These are phyloP conservation scores for Lytechinus pictus DNA, from an alignment of 35 echinoderm and acorn worm genomes.

Conservation along the genomic window DNA sequence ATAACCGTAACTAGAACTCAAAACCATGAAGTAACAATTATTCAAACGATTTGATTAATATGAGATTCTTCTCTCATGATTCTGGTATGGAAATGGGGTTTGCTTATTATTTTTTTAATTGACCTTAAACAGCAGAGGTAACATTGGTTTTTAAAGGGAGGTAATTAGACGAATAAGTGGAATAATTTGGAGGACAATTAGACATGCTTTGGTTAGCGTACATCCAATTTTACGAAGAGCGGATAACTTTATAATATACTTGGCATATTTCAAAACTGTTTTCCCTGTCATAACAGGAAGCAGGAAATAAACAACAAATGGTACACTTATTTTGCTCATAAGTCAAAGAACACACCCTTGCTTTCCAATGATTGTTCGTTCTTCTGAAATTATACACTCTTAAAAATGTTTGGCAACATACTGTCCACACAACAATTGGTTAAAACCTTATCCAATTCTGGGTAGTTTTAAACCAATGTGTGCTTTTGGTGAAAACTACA, in stretches of 20 bases:
- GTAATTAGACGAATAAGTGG: not conserved
- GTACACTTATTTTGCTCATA: not conserved
- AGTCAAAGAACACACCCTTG: not conserved
- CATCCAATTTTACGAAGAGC: not conserved
- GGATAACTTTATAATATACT: not conserved
- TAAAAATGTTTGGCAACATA: too few species aligned
- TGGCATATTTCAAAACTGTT: not conserved
- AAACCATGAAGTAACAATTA: constrained; percentile 9
- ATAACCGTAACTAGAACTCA: constrained; percentile 12
- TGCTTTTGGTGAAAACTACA: too few species aligned
- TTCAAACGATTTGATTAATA: not conserved
- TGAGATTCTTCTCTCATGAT: not conserved
- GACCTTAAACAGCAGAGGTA: not conserved
- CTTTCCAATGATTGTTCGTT: too few species aligned
- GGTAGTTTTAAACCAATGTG: too few species aligned
- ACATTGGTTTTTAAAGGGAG: not conserved
- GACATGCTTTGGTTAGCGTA: not conserved
- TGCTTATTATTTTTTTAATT: not conserved
- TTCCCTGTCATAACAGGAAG: not conserved
- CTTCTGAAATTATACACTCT: too few species aligned
- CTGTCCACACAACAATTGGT: too few species aligned
- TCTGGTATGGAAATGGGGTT: not conserved
- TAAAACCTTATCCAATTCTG: too few species aligned
- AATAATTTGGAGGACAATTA: not conserved
- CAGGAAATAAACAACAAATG: not conserved